phyloP scores from a whole-genome alignment of 2,797 vertebrate species.

The Eurystomus glaucurus region DNA sequence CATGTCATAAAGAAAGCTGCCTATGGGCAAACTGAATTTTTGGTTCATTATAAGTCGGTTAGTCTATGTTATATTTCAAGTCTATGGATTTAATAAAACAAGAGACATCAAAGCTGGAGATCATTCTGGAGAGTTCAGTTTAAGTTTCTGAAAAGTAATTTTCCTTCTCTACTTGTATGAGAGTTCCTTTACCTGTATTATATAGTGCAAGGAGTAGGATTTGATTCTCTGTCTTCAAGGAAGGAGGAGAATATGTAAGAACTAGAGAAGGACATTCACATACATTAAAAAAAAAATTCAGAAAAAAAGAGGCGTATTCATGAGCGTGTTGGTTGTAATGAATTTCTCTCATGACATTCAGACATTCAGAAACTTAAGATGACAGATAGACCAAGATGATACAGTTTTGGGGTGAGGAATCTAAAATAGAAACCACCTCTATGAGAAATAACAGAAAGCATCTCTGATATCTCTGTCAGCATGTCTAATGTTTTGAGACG shows the following conservation, averaged over 20 bases:
- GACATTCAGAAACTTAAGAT: not conserved
- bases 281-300: not conserved
- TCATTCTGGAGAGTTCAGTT: not conserved
- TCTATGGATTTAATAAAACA: not conserved
- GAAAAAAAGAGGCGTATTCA: not conserved
- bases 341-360: not conserved
- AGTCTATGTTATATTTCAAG: not conserved
- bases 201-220: not conserved
- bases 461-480: constrained; percentile 57
- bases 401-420: constrained; percentile 26
- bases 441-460: not conserved
- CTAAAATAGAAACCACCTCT: not conserved
- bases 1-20: not conserved
- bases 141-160: not conserved
- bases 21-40: not conserved
- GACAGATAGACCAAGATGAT: constrained; percentile 43
- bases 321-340: not conserved
- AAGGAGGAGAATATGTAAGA: not conserved
- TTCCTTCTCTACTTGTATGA: not conserved
- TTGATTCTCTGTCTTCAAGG: not conserved
- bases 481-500: constrained; percentile 55
- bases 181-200: not conserved
- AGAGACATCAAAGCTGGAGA: not conserved
- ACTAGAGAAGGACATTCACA: not conserved
- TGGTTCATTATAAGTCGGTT: not conserved